Conservation (phyloP, 1,140 invertebrate species). For the Globodera rostochiensis region DNA sequence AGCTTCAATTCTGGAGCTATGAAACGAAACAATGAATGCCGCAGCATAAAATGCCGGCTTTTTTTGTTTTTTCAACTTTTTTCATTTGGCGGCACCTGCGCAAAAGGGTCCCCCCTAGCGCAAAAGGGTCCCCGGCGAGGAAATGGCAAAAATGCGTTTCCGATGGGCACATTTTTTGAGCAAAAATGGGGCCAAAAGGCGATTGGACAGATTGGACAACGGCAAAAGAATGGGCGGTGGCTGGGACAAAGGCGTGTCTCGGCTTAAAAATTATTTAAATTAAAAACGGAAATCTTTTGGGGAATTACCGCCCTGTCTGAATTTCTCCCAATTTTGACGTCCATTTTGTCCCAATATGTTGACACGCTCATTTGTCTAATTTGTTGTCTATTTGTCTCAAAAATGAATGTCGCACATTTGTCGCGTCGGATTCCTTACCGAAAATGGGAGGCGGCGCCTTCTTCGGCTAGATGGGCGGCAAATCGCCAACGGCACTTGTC, state of each 20-base stretch:
- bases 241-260: conserved; percentile 35
- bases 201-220: conserved; percentile 17
- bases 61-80: no score
- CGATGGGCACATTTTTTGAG: conserved; percentile 51
- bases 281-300: no score
- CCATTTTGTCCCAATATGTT: no score
- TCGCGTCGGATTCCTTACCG: neutral
- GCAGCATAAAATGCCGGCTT: no score
- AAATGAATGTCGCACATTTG: neutral
- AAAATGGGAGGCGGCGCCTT: conserved; percentile 22
- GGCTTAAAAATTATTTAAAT: neutral
- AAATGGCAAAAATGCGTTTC: conserved; percentile 64
- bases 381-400: neutral
- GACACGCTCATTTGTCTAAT: neutral
- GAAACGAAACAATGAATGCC: no score
- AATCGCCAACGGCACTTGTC: neutral
- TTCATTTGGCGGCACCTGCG: conserved; percentile 31
- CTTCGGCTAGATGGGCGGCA: neutral
- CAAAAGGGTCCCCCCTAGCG: conserved; percentile 53
- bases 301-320: no score
- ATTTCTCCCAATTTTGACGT: no score
- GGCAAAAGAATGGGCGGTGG: neutral
- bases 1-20: no score
- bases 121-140: conserved; percentile 53
- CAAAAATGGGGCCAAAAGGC: conserved; percentile 33